Evolutionary conservation across 2,113 vertebrate species (phyloP), one percentile per base, ranked within the genome.

Genomic region (Bothrops jararaca): DNA sequence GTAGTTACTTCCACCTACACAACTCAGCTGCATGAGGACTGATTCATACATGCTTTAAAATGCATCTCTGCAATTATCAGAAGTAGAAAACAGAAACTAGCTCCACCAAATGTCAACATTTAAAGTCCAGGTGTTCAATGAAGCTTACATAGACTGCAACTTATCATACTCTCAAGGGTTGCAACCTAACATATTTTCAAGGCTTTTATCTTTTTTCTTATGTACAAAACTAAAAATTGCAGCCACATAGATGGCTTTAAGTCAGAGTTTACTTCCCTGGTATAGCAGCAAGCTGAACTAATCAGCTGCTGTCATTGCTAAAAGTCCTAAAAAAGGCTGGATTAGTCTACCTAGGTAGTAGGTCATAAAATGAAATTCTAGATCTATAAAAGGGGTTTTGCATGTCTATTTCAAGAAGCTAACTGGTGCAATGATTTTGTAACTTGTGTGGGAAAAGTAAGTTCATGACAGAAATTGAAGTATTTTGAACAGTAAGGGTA

Each of bases 1-100:
- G 69, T 56, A 85, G 69, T 85, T 85, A 54, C 53, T 89, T 50
- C 64, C 88, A 86, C 88, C 88, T 54, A 92, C 92, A 89, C 53
- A 89, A 18, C 54, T 92, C 53, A 90, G 69, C 69, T 92, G 69
- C 88, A 89, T 89, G 69, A 50, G 45, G 53, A 42, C 88, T 58
- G 53, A 90, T 88, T 92, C 86, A 92, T 42, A 69, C n/a, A 42
- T 88, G 12, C 50, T 56, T 89, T 60, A 85, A 92, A 85, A 90
- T 85, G 13, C 42, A 89, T 85, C 54, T 86, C 69, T 89, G 88
- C 69, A 57, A 92, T n/a, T 26, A 23, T 89, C 34, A 48, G 34
- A 48, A 26, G 24, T 26, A 88, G 85, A 64, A 53, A 87, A 91
- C 24, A 85, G 42, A 52, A 92, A 12, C 88, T 42, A 45, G 34